Evolutionary conservation across 1,140 invertebrate species (phyloP), one percentile per base, ranked within the genome.

Genomic region (Sitobion miscanthi): DNA sequence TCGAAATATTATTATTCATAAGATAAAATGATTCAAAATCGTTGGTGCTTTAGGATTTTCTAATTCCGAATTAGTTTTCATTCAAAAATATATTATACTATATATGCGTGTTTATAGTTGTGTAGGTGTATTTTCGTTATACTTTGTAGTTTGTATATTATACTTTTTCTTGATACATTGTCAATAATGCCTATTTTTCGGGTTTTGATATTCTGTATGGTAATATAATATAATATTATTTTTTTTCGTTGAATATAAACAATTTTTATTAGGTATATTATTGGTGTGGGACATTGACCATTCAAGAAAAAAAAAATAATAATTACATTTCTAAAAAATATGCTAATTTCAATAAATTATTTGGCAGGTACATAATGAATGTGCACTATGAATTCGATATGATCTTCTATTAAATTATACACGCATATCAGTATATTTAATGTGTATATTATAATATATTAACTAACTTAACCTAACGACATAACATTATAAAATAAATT

Each of bases 301-400:
- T 5, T n/a, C 11, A 69, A 69, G 62, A 14, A 30, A 69, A n/a
- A 69, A 30, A 30, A 69, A 54, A n/a, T 62, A 62, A 25, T 62
- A 30, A 57, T 7, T 25, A 62, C 25, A 69, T 69, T 30, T 69
- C n/a, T 69, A n/a, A n/a, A 4, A 69, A n/a, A 14, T 69, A 69
- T 69, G 62, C 62, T 69, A 69, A n/a, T 69, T n/a, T 30, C 62
- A 69, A 69, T n/a, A 69, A 69, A n/a, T 69, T 69, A 69, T 69
- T 69, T n/a, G 62, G 25, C 62, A 77, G 62, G n/a, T n/a, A 77
- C 30, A n/a, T 77, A 77, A 77, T 77, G n/a, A 77, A 77, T n/a
- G 14, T 77, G 14, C n/a, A 77, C 11, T 77, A n/a, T 77, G 62
- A 17, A n/a, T 77, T 77, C 0, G n/a, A n/a, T 77, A 17, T 77